Evolutionary conservation across 2,113 vertebrate species (phyloP), one percentile per base, ranked within the genome.

Genomic region (Falco punctatus): DNA sequence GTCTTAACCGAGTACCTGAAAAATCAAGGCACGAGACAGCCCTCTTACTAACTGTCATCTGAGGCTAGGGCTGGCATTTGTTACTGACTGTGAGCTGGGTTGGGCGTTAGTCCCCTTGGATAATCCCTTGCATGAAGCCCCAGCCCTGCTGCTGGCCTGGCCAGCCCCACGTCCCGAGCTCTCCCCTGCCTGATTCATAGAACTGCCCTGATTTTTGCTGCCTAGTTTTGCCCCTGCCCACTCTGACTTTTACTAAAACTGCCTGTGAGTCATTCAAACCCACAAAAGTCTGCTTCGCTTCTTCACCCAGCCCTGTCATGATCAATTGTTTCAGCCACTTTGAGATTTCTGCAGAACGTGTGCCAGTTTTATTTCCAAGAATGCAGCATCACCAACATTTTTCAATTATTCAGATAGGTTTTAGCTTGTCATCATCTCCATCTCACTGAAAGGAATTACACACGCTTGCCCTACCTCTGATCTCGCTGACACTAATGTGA

Each of bases 291-390:
- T 54, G 67, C 52, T 95, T 77, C 1, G 0, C 94, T 96, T 96
- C 93, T 92, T 90, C 79, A 38, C 85, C 93, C 95, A 88, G 24
- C n/a, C 55, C 92, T 32, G 15, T 58, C 79, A 71, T 83, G 90
- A 95, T 90, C 94, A 90, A 95, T 94, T 96, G 91, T 91, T 90
- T 49, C 86, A 89, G 72, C 46, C 61, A 11, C 81, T 94, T 38
- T 52, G 86, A 73, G 62, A 55, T 80, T 73, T 91, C 84, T 83
- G 86, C 14, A 10, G 86, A 94, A 59, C 6, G 12, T 78, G 48
- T 91, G 91, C 97, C 95, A 97, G 70, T 95, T 94, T 73, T 58
- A 90, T 90, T 96, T 96, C 92, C 91, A 94, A 70, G 92, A 94
- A 95, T 40, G 84, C 89, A 90, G 13, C 89, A 91, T 66, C 89